Conservation (phyloP, 2,113 vertebrate genomes). For the Centropus bengalensis region DNA sequence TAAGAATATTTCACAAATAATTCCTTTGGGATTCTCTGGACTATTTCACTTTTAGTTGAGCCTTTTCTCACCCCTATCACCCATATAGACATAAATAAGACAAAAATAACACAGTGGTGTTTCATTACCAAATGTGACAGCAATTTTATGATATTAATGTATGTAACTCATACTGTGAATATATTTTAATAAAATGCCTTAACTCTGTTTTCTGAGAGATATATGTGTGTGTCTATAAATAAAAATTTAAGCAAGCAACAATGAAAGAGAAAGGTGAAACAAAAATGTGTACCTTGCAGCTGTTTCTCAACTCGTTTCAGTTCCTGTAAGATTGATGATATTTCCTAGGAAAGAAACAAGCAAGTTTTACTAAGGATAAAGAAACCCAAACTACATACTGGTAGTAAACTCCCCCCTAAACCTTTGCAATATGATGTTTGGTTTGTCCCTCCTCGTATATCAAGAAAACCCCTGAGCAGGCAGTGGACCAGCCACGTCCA, state of each 20-base stretch:
- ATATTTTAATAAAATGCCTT: neutral
- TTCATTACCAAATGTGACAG: neutral
- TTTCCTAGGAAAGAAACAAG: slow-evolving; percentile 81
- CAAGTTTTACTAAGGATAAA: neutral
- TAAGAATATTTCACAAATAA: neutral
- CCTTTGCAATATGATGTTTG: neutral
- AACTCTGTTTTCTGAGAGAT: neutral
- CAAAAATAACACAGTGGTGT: neutral
- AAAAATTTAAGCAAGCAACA: neutral
- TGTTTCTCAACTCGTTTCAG: slow-evolving; percentile 95
- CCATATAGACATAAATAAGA: neutral
- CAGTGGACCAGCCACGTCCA: neutral
- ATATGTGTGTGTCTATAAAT: no score
- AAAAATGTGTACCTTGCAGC: slow-evolving; percentile 86
- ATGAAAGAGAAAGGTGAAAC: neutral
- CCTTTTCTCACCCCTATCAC: neutral
- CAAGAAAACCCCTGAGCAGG: neutral
- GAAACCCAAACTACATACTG: neutral
- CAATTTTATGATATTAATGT: neutral
- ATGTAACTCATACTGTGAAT: neutral
- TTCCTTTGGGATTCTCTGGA: neutral
- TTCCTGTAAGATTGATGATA: slow-evolving; percentile 94
- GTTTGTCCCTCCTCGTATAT: neutral
- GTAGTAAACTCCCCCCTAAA: neutral
- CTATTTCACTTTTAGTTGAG: neutral